phyloP scores from a whole-genome alignment of 2,888 invertebrate genomes.

The Fragum whitleyi region DNA sequence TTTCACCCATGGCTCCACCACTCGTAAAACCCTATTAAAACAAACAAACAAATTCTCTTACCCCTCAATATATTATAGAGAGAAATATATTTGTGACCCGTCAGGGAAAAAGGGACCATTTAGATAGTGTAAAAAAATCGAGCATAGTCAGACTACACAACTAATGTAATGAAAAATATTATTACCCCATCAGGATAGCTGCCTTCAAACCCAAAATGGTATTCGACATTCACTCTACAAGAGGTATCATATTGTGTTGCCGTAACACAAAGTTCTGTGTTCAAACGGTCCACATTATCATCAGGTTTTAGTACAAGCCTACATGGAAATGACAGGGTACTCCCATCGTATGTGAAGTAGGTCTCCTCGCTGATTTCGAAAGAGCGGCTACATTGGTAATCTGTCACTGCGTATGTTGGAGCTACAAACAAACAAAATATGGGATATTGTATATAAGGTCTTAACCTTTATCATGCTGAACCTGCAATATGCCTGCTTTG shows the following conservation, averaged over 20 bases:
- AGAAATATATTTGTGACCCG: no score
- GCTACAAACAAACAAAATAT: not conserved
- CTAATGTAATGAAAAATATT: not conserved
- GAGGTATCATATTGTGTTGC: not conserved
- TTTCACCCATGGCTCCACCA: no score
- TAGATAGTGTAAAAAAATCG: no score
- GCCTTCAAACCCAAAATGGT: not conserved
- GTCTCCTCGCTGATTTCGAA: not conserved
- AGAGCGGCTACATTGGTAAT: not conserved
- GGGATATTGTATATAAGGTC: no score
- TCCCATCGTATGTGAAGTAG: not conserved
- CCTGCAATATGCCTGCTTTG: no score
- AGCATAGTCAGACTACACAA: no score
- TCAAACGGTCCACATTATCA: not conserved
- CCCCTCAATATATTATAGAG: no score
- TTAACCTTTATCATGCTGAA: no score
- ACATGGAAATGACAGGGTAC: not conserved
- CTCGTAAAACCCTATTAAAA: no score
- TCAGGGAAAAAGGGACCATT: no score
- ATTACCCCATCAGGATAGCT: slow-evolving; percentile 4
- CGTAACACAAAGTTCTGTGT: not conserved
- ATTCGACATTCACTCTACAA: not conserved
- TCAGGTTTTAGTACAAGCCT: not conserved
- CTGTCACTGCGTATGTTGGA: slow-evolving; percentile 11
- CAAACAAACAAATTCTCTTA: no score